Evolutionary conservation across 2,797 vertebrate genomes (phyloP).

Genomic region (Botia almorhae): DNA sequence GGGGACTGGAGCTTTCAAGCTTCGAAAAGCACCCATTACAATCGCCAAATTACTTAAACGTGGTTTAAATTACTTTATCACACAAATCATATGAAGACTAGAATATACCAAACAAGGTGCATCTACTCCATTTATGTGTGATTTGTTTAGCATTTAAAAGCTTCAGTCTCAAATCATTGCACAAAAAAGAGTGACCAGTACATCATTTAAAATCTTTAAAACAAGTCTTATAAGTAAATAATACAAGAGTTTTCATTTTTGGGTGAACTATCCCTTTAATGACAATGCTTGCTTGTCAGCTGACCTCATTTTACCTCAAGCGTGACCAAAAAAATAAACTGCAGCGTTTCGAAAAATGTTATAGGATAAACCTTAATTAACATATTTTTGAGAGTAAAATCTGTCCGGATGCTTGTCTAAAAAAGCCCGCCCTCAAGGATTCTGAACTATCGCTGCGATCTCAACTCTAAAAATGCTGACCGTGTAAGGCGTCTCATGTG

Average conservation of each 20-base stretch:
- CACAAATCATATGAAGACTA: too few species aligned
- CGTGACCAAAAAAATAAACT: conserved; percentile 26
- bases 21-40: not conserved
- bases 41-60: too few species aligned
- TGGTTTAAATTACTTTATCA: too few species aligned
- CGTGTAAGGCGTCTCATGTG: conserved; percentile 31
- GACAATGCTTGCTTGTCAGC: conserved; percentile 1
- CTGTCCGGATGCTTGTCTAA: conserved; percentile 22
- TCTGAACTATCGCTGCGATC: conserved; percentile 26
- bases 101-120: too few species aligned
- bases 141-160: too few species aligned
- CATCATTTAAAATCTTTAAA: too few species aligned
- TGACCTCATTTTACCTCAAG: conserved; percentile 34
- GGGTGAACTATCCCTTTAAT: not conserved
- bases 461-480: conserved; percentile 51
- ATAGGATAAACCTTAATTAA: conserved; percentile 16
- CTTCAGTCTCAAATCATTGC: too few species aligned
- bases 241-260: not conserved
- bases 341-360: not conserved
- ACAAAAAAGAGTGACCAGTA: too few species aligned
- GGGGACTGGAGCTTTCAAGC: not conserved
- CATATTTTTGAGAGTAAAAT: not conserved
- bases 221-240: too few species aligned
- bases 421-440: conserved; percentile 4
- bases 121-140: too few species aligned